Conservation (phyloP, 2,113 vertebrate genomes). For the Lipophrys pholis region DNA sequence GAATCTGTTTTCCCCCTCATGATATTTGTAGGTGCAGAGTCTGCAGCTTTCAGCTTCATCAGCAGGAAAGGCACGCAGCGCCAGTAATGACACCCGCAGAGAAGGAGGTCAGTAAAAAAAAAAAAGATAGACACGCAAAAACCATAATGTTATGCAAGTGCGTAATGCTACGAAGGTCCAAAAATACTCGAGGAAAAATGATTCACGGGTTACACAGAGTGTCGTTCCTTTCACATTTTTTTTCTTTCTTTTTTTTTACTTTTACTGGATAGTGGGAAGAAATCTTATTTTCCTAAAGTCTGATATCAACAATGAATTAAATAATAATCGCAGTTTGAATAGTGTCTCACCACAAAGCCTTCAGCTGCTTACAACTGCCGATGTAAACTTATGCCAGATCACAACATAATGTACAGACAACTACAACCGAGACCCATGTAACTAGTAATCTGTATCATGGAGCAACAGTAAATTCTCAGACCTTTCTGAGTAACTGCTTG, state of each 20-base stretch:
- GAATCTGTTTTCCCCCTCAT: not conserved
- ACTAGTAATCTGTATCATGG: no score
- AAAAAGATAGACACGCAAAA: constrained; percentile 1
- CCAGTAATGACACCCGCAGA: constrained; percentile 26
- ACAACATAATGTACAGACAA: not conserved
- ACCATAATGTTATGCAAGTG: not conserved
- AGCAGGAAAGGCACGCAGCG: constrained; percentile 39
- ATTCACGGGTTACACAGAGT: not conserved
- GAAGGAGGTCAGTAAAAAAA: constrained; percentile 6
- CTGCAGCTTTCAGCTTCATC: constrained; percentile 53
- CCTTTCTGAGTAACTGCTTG: not conserved
- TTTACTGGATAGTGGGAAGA: no score
- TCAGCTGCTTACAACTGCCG: not conserved
- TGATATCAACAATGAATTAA: no score
- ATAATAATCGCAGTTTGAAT: no score
- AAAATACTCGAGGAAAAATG: not conserved
- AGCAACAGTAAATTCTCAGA: not conserved
- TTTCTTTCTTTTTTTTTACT: no score
- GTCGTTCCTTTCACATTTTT: no score
- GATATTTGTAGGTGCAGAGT: constrained; percentile 50
- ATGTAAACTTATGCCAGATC: not conserved
- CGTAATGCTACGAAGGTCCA: not conserved
- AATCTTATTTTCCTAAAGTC: no score
- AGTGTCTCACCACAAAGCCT: not conserved
- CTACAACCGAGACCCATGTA: not conserved